A percentile compares a stretch with the other conserved stretches of the same genome.
Conservation (phyloP, 2,888 invertebrate genomes). For the Neoscelio sp. region DNA sequence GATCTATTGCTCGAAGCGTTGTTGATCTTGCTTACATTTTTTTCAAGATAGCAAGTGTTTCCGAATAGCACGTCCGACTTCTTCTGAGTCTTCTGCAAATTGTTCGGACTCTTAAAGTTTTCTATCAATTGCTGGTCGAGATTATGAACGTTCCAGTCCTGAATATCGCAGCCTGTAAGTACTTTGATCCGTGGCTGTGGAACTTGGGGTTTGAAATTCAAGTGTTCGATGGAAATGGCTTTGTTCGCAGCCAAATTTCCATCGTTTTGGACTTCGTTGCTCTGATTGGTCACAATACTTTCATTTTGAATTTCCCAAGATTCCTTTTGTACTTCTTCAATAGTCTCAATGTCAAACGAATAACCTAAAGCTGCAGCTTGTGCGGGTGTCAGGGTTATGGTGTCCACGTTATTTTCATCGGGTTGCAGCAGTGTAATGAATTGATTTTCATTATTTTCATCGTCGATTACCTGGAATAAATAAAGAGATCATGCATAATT, state of each 20-base stretch:
- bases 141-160: constrained; percentile 43
- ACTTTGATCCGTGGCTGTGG: constrained; percentile 49
- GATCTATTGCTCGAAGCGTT: too few species aligned
- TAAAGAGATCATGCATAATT: constrained; percentile 3
- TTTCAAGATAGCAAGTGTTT: constrained; percentile 19
- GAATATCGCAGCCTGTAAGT: constrained; percentile 30
- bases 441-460: constrained; percentile 75
- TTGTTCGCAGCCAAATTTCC: constrained; percentile 52
- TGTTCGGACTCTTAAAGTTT: constrained; percentile 18
- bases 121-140: constrained; percentile 22
- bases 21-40: constrained; percentile 12
- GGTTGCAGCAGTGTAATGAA: constrained; percentile 79
- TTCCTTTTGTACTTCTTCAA: constrained; percentile 67
- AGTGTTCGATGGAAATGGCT: constrained; percentile 60
- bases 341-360: constrained; percentile 77
- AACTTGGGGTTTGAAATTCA: constrained; percentile 62
- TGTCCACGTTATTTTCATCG: constrained; percentile 77
- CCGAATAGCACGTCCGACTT: background rate
- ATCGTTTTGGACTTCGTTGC: constrained; percentile 54
- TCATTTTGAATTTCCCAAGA: constrained; percentile 43
- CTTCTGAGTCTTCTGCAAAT: background rate
- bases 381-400: constrained; percentile 80
- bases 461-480: constrained; percentile 75
- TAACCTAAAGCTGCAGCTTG: constrained; percentile 81
- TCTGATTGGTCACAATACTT: constrained; percentile 33